Evolutionary conservation across 2,113 vertebrate genomes (phyloP), one percentile per base, ranked within the genome.

Genomic region (Aphyosemion australe): DNA sequence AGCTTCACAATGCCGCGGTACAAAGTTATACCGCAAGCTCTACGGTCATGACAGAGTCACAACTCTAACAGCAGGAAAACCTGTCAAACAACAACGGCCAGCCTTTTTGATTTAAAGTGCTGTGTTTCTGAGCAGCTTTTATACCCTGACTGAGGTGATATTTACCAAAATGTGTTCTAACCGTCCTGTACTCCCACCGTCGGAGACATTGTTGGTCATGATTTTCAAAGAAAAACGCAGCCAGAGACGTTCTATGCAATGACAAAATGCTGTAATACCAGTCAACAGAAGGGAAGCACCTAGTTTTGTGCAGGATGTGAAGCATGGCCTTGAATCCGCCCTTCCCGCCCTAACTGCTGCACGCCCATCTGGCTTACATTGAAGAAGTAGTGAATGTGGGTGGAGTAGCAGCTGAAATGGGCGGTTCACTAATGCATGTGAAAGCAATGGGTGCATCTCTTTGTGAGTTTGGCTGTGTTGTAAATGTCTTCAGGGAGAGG

Each of bases 391-490:
- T n/a, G 14, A 21, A 43, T 63, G 74, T 82, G 79, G 83, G 76
- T 10, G 60, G 84, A 66, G 73, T 69, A 79, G 56, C 85, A 85
- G 81, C 84, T 84, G 82, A 88, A 72, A 74, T 67, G 71, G 85
- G 89, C 69, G 77, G 69, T 16, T 21, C 6, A 2, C 55, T 20
- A 26, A 13, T 47, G 42, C 31, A 54, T 54, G 45, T 5, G 64
- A 50, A 58, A 13, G 63, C 18, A 45, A 59, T 26, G 26, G 26
- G 26, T 26, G 26, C 26, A 4, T 26, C 26, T 5, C 26, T 26
- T 43, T 32, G 32, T 39, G 54, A 8, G 46, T 11, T 34, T 21
- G 11, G 34, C 39, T 54, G 18, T n/a, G 51, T 32, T 61, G n/a
- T 19, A 12, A 15, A 49, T 49, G 41, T 66, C 52, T 62, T 48